Evolutionary conservation across 2,797 vertebrate species (phyloP).

Genomic region (Paratrypauchen microcephalus): DNA sequence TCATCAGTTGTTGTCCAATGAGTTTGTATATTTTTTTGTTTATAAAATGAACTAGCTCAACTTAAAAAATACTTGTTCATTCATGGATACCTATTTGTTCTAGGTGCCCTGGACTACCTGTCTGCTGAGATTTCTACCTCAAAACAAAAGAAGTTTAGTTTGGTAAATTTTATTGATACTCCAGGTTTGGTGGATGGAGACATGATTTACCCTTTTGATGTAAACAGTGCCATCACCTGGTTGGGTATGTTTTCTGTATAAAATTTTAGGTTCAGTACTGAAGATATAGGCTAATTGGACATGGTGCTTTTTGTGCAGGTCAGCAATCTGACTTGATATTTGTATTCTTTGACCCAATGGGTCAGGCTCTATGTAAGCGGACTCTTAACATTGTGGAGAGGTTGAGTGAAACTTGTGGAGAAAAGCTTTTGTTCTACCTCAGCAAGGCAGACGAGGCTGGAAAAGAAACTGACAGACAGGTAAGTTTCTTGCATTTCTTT

Average conservation of each 20-base stretch:
- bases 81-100: conserved; percentile 39
- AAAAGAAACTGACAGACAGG: conserved; percentile 81
- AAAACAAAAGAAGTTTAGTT: conserved; percentile 84
- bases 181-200: conserved; percentile 82
- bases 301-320: conserved; percentile 52
- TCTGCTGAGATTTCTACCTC: conserved; percentile 82
- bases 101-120: conserved; percentile 80
- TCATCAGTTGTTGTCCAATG: background rate
- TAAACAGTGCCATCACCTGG: conserved; percentile 78
- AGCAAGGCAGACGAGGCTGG: conserved; percentile 82
- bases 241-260: conserved; percentile 69
- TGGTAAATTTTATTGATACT: conserved; percentile 84
- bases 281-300: background rate
- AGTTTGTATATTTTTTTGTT: conserved; percentile 6
- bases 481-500: conserved; percentile 4
- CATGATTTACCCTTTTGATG: conserved; percentile 83
- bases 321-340: conserved; percentile 81
- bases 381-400: conserved; percentile 83
- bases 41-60: background rate
- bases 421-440: conserved; percentile 81
- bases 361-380: conserved; percentile 83
- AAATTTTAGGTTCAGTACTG: background rate
- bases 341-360: conserved; percentile 85
- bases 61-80: conserved; percentile 9
- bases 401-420: conserved; percentile 77